Base-by-base conservation (phyloP, 2,113 vertebrate genomes). In the Actinemys pallida region DNA sequence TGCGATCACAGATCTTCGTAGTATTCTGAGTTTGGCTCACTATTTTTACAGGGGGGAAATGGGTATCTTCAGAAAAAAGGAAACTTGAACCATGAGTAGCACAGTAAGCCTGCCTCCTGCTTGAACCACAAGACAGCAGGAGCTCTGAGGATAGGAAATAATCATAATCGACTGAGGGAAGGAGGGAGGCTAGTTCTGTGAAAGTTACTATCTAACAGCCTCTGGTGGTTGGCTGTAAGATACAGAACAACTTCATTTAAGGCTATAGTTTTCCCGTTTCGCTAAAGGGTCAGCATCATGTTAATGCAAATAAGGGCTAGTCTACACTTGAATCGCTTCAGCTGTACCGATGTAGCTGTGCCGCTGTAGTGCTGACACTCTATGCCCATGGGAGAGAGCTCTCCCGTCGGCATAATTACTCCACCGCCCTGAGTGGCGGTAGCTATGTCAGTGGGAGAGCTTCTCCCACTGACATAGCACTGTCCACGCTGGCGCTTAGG, bases 21-120 rank as follows among this genome's bases (percentile, higher is more conserved):
- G 65, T 52, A 25, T 12, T n/a, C 16, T 0, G 1, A 72, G 45
- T 31, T 31, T 0, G 3, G 52, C 14, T 84, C n/a, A 72, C 19
- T 39, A 39, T 39, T 10, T 19, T 65, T 65, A 35, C 16, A n/a
- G 31, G 31, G 62, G 35, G 62, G 16, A 9, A 69, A n/a, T 29
- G 16, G 31, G 62, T n/a, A 69, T 69, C 31, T 14, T 31, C 29
- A 62, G 59, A 62, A 62, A 62, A 62, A 35, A 81, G n/a, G 75
- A 31, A 53, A 20, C 16, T 11, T 3, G 0, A 1, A 50, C 12
- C 1, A 1, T 54, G 82, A 54, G 24, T 50, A 65, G 42, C 50
- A 76, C n/a, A 81, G 59, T 5, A 88, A 81, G 19, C 6, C 10
- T 52, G 27, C 2, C 47, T 90, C 72, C 52, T 90, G 69, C 16